phyloP scores from a whole-genome alignment of 1,140 invertebrate species.

The Cotesia chilonis region DNA sequence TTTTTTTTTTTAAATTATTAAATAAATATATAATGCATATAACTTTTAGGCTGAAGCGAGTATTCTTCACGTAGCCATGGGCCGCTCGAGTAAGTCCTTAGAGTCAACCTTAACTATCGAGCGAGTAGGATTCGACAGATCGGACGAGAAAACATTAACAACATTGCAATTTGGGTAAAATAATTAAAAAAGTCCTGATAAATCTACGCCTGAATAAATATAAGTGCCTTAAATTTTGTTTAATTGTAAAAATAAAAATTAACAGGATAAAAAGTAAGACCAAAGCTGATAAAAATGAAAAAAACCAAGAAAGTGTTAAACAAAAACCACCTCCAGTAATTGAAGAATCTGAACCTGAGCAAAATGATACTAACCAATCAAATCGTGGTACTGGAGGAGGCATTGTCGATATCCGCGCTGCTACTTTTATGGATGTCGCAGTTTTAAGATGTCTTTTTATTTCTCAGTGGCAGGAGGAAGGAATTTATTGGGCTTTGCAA shows the following conservation, averaged over 20 bases:
- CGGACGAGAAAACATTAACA: conserved; percentile 56
- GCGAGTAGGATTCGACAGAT: conserved; percentile 64
- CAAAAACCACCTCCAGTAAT: conserved; percentile 38
- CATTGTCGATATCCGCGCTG: conserved; percentile 77
- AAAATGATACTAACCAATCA: conserved; percentile 36
- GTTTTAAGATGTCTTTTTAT: conserved; percentile 96
- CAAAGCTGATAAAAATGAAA: conserved; percentile 42
- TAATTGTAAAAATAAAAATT: background rate
- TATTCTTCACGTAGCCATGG: conserved; percentile 70
- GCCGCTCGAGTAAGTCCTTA: conserved; percentile 58
- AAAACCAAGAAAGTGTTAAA: conserved; percentile 41
- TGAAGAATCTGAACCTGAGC: conserved; percentile 43
- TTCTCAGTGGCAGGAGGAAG: conserved; percentile 97
- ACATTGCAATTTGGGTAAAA: conserved; percentile 70
- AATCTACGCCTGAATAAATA: too few relatives aligned
- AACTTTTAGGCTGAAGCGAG: conserved; percentile 67
- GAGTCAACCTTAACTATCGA: conserved; percentile 65
- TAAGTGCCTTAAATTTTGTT: too few relatives aligned
- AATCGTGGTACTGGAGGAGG: conserved; percentile 33
- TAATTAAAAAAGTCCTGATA: background rate
- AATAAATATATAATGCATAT: conserved; percentile 12
- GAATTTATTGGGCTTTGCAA: conserved; percentile 96
- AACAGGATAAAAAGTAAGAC: conserved; percentile 25
- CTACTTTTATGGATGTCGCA: conserved; percentile 95
- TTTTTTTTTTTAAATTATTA: background rate